Evolutionary conservation across 2,888 invertebrate species (phyloP), one percentile per base, ranked within the genome.

Genomic region (Sturmia bella): DNA sequence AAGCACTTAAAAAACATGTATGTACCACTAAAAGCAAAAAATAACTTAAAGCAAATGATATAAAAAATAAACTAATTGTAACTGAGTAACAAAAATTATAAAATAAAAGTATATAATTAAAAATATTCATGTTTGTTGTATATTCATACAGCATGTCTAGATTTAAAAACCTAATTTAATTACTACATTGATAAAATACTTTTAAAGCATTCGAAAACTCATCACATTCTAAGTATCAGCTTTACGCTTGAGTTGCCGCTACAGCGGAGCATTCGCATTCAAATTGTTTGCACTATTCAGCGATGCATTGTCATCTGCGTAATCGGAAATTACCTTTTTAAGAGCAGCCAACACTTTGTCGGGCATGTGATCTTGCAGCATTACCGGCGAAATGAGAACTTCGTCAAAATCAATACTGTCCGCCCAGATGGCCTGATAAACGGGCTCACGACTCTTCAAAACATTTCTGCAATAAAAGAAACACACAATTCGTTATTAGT

Each of bases 301-400:
- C 83, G 89, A 87, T 80, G 87, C 85, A 85, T 85, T 87, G 82
- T 88, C 89, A 77, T 87, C 88, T 81, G 86, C 86, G 43, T 85
- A 84, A 73, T 86, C 87, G 80, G 86, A 81, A 86, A 92, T 92
- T 94, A 97, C 96, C 95, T 96, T 96, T 91, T 96, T 94, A 83
- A 97, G 92, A 32, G 96, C 96, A 83, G 95, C 94, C 85, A 97
- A 92, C 77, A 97, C 95, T 89, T 94, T 95, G 89, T 97, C 96
- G 37, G 97, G 96, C 96, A 97, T 96, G 90, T 97, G 97, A 90
- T 97, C 97, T 90, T 96, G 96, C 81, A 97, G 93, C 96, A 97
- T 97, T 64, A 96, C 96, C 0, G 97, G 97, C 27, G 96, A 96
- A 84, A 97, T 96, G 70, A 97, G 92, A 19, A 97, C 96, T 91